Conservation (phyloP, 2,113 vertebrate genomes). For the Rhea americana region DNA sequence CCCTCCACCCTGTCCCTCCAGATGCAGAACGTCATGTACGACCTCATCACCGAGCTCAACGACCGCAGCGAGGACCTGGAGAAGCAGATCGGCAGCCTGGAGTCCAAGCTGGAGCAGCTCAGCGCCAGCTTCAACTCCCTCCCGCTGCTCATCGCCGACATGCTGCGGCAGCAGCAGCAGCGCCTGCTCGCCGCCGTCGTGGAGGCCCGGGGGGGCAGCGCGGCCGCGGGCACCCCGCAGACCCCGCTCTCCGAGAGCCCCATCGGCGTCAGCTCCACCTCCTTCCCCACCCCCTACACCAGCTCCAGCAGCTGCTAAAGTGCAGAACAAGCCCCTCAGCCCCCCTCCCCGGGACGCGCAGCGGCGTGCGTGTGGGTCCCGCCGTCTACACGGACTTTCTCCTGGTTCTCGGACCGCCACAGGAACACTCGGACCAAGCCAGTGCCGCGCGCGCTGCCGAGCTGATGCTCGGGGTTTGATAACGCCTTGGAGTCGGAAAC, state of each 20-base stretch:
- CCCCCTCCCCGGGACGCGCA: conserved; percentile 30
- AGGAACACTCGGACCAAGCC: conserved; percentile 45
- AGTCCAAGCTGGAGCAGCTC: conserved; percentile 93
- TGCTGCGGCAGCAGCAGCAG: conserved; percentile 92
- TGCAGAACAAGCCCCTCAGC: not conserved
- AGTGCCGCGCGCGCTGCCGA: conserved; percentile 12
- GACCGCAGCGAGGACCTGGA: conserved; percentile 97
- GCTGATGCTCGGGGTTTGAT: conserved; percentile 21
- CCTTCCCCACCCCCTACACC: conserved; percentile 86
- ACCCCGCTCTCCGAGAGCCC: conserved; percentile 81
- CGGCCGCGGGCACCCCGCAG: conserved; percentile 76
- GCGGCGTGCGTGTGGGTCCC: conserved; percentile 46
- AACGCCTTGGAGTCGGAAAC: conserved; percentile 70
- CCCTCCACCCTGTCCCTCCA: conserved; percentile 23
- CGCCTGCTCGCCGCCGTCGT: conserved; percentile 87
- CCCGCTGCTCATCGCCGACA: conserved; percentile 89
- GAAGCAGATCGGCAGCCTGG: conserved; percentile 94
- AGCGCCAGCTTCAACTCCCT: conserved; percentile 87
- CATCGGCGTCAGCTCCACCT: conserved; percentile 81
- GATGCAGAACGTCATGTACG: conserved; percentile 99
- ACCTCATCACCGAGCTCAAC: conserved; percentile 96
- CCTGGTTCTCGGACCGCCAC: conserved; percentile 5
- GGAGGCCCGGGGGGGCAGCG: conserved; percentile 77
- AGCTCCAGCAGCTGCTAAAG: conserved; percentile 91
- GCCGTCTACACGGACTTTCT: conserved; percentile 53